Evolutionary conservation across 2,888 invertebrate species (phyloP), one percentile per base, ranked within the genome.

Genomic region (Drosophila neotestacea): DNA sequence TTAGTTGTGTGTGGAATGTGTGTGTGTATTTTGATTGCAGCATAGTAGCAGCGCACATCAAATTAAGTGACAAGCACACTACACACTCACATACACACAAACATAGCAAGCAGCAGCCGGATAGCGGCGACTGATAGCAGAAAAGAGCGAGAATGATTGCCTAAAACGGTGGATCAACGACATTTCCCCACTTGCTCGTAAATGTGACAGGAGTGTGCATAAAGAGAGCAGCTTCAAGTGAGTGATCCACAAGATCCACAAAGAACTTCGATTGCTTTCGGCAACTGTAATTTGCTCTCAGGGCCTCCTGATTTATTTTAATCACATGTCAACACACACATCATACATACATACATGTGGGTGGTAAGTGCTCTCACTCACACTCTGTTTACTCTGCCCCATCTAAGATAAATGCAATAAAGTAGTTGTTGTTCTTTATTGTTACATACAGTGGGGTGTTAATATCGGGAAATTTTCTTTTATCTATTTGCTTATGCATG

Each of bases 71-170:
- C 68, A 67, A 55, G 46, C 69, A 52, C 56, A 56, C 51, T 44
- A 41, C 58, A 39, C 51, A 16, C 47, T 6, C 27, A 41, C 30
- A 54, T 4, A 4, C 2, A 10, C 4, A 32, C 22, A 22, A 39
- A 63, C 9, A 56, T 30, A 72, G 63, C 63, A 72, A 52, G 47
- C 60, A 60, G 58, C 55, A 74, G 79, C 81, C 77, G 78, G 81
- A 77, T 80, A 81, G 66, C 82, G 70, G 65, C 75, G 54, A 86
- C 81, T 81, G 81, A 79, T 81, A 74, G 87, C 74, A 65, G 74
- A 69, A 48, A 55, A 69, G 44, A 73, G 58, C 69, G 64, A 78
- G 68, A 68, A 69, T 55, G 51, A 48, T 70, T 70, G 63, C 76
- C 70, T 7, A 65, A 65, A 72, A 60, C 46, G 41, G 27, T 76